Percentiles rank a stretch among this genome's conserved stretches.
Evolutionary conservation across 2,113 vertebrate genomes (phyloP).

Genomic region (Chaetodon auriga): DNA sequence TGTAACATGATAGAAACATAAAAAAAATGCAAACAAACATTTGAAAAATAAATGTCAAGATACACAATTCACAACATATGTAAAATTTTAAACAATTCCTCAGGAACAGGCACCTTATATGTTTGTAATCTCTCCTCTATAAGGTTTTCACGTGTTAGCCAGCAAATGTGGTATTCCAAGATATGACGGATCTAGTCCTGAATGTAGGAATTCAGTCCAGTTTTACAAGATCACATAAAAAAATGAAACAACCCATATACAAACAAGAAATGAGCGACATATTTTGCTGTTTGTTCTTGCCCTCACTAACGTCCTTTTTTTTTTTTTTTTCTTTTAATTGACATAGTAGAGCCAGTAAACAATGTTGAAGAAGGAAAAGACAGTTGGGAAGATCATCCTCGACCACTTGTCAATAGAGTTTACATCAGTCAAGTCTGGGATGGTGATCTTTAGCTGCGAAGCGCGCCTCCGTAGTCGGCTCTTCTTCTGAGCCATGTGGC

Average conservation of each 20-base stretch:
- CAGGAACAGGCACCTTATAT: slow-evolving; percentile 81
- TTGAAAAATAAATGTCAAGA: slow-evolving; percentile 45
- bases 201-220: slow-evolving; percentile 87
- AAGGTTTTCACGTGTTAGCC: slow-evolving; percentile 83
- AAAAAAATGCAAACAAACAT: slow-evolving; percentile 51
- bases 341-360: slow-evolving; percentile 99
- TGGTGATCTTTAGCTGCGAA: slow-evolving; percentile 97
- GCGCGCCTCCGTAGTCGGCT: slow-evolving; percentile 94
- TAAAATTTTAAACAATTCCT: slow-evolving; percentile 61
- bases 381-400: slow-evolving; percentile 97
- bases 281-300: slow-evolving; percentile 71
- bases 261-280: slow-evolving; percentile 49
- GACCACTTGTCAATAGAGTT: slow-evolving; percentile 99
- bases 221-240: slow-evolving; percentile 88
- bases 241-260: slow-evolving; percentile 78
- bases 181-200: slow-evolving; percentile 75
- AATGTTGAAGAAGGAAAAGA: slow-evolving; percentile 98
- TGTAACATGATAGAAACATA: slow-evolving; percentile 56
- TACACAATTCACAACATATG: slow-evolving; percentile 57
- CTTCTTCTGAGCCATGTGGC: slow-evolving; percentile 96
- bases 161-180: slow-evolving; percentile 93
- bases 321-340: slow-evolving; percentile 87
- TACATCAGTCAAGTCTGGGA: slow-evolving; percentile 98
- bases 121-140: slow-evolving; percentile 73
- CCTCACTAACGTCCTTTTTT: slow-evolving; percentile 64